Conservation (phyloP, 2,113 vertebrate species). For the Stictonetta naevosa region DNA sequence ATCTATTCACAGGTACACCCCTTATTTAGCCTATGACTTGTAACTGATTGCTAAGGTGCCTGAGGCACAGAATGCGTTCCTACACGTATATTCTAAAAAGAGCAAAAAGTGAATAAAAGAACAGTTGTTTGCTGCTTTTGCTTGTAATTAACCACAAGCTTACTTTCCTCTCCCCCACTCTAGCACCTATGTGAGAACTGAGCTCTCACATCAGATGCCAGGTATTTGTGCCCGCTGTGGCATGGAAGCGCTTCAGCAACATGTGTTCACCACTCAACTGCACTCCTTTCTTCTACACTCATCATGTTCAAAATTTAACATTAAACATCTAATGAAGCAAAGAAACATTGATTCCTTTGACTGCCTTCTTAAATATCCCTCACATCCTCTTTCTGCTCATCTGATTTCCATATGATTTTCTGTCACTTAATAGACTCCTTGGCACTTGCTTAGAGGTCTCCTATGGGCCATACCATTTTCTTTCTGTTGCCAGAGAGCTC, state of each 20-base stretch:
- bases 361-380: neutral
- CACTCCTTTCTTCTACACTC: neutral
- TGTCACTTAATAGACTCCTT: neutral
- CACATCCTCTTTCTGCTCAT: neutral
- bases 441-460: neutral
- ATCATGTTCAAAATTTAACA: neutral
- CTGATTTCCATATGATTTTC: neutral
- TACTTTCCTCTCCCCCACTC: neutral
- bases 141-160: constrained; percentile 17
- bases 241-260: neutral
- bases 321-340: neutral
- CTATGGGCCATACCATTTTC: neutral
- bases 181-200: neutral
- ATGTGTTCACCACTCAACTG: neutral
- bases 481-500: neutral
- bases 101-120: constrained; percentile 29
- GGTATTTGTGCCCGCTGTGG: neutral
- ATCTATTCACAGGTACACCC: constrained; percentile 2
- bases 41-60: constrained; percentile 14
- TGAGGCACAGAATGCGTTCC: neutral
- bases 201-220: neutral
- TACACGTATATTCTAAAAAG: constrained; percentile 27
- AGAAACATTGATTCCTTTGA: neutral
- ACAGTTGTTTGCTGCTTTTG: neutral
- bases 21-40: constrained; percentile 23